Conservation (phyloP, 2,113 vertebrate species). For the Thalassarche chlororhynchos region DNA sequence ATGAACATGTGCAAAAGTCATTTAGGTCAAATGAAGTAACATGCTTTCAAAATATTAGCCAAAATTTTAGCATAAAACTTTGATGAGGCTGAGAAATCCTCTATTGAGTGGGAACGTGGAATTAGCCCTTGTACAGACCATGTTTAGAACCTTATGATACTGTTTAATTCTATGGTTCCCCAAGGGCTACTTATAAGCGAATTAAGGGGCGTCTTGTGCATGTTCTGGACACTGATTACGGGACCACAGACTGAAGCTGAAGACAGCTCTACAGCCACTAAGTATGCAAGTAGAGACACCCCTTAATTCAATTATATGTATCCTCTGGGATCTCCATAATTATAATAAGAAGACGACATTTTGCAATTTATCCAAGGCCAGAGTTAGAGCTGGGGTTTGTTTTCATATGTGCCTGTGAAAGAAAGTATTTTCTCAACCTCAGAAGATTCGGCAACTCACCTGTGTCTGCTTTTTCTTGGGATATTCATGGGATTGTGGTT, state of each 20-base stretch:
- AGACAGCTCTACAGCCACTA: slow-evolving; percentile 55
- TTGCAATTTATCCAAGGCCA: slow-evolving; percentile 30
- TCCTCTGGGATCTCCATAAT: slow-evolving; percentile 38
- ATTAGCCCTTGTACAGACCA: slow-evolving; percentile 32
- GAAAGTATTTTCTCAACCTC: neutral
- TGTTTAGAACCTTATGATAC: slow-evolving; percentile 65
- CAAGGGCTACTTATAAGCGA: slow-evolving; percentile 51
- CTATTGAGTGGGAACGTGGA: neutral
- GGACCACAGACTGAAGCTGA: slow-evolving; percentile 61
- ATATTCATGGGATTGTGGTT: neutral
- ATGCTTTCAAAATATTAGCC: slow-evolving; percentile 69
- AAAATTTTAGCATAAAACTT: slow-evolving; percentile 68
- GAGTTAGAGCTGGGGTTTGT: neutral
- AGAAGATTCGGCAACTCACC: neutral
- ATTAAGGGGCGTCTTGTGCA: slow-evolving; percentile 56
- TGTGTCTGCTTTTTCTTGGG: neutral
- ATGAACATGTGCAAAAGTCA: slow-evolving; percentile 66
- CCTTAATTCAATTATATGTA: slow-evolving; percentile 61
- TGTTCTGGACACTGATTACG: slow-evolving; percentile 60
- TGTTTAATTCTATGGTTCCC: slow-evolving; percentile 61
- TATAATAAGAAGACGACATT: slow-evolving; percentile 34
- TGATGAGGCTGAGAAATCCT: slow-evolving; percentile 62
- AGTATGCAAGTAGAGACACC: slow-evolving; percentile 56
- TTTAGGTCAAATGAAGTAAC: slow-evolving; percentile 68
- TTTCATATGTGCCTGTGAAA: neutral